phyloP scores from a whole-genome alignment of 2,797 vertebrate species.

The Megalops cyprinoides region DNA sequence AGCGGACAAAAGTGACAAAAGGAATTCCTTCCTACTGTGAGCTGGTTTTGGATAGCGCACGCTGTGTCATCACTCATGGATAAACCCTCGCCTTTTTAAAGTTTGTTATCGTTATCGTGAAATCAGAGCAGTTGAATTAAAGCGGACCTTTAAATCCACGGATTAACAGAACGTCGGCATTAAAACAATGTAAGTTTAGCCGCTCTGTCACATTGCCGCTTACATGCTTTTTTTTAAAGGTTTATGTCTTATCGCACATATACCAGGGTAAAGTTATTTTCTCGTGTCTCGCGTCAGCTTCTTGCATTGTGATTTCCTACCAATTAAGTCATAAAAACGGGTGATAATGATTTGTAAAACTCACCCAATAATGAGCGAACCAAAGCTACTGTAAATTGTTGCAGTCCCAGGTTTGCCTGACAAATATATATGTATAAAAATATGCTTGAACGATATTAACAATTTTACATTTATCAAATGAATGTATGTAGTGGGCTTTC shows the following conservation, averaged over 20 bases:
- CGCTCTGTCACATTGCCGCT: background rate
- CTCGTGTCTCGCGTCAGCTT: background rate
- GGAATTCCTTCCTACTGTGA: background rate
- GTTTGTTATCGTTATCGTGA: no score
- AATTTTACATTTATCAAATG: no score
- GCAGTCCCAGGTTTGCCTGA: background rate
- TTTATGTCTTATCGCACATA: background rate
- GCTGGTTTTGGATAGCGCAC: background rate
- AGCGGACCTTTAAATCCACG: background rate
- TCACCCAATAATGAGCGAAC: background rate
- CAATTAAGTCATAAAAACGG: background rate
- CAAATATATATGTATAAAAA: no score
- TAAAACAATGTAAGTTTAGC: background rate
- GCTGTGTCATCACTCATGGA: background rate
- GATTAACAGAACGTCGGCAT: background rate
- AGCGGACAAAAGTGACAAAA: slow-evolving; percentile 10
- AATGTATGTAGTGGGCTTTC: no score
- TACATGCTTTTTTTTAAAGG: background rate
- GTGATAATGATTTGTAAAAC: background rate
- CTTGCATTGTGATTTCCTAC: background rate
- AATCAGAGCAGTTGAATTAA: background rate
- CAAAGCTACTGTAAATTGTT: background rate
- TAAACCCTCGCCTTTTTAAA: background rate
- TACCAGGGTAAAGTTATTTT: background rate
- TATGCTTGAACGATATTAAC: no score